A percentile compares a stretch with the other conserved stretches of the same genome.
These are phyloP conservation scores for Ips typographus DNA, from an alignment of 1,140 invertebrate genomes.

Conservation along the genomic window DNA sequence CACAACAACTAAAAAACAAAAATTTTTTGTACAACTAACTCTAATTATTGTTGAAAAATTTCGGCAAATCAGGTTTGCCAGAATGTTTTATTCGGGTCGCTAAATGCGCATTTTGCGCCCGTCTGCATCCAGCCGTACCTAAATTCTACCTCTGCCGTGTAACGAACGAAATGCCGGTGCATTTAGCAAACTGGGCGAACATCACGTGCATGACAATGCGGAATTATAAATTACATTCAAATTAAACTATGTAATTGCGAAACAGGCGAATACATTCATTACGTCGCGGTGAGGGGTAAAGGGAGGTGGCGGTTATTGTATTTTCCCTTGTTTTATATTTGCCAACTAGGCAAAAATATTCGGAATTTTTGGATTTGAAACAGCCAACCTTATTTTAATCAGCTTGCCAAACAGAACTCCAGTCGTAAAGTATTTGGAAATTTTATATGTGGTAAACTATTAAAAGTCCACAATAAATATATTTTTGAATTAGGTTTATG, in stretches of 20 bases:
- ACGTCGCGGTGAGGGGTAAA: slow-evolving; percentile 23
- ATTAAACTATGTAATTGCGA: slow-evolving; percentile 56
- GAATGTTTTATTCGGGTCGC: slow-evolving; percentile 26
- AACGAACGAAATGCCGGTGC: slow-evolving; percentile 49
- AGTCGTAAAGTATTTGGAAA: slow-evolving; percentile 22
- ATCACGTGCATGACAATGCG: slow-evolving; percentile 53
- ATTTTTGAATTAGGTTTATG: slow-evolving; percentile 25
- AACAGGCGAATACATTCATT: slow-evolving; percentile 51
- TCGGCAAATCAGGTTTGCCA: too few species aligned
- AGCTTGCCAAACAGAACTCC: slow-evolving; percentile 18
- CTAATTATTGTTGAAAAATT: too few species aligned
- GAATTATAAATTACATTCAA: slow-evolving; percentile 55
- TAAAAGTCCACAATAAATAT: slow-evolving; percentile 29
- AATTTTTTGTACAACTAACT: too few species aligned
- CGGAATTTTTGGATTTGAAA: slow-evolving; percentile 4
- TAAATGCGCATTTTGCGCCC: slow-evolving; percentile 29
- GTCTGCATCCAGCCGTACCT: slow-evolving; percentile 38
- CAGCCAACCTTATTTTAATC: slow-evolving; percentile 12
- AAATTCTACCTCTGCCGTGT: slow-evolving; percentile 44
- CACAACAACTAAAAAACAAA: too few species aligned
- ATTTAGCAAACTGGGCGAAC: slow-evolving; percentile 51
- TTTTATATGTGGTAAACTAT: slow-evolving; percentile 15
- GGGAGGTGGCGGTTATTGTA: background rate
- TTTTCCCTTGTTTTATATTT: background rate
- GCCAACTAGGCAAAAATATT: background rate